Percentiles rank a stretch among this genome's conserved stretches.
phyloP scores from a whole-genome alignment of 2,888 invertebrate genomes.

The Epistrophe grossulariae region DNA sequence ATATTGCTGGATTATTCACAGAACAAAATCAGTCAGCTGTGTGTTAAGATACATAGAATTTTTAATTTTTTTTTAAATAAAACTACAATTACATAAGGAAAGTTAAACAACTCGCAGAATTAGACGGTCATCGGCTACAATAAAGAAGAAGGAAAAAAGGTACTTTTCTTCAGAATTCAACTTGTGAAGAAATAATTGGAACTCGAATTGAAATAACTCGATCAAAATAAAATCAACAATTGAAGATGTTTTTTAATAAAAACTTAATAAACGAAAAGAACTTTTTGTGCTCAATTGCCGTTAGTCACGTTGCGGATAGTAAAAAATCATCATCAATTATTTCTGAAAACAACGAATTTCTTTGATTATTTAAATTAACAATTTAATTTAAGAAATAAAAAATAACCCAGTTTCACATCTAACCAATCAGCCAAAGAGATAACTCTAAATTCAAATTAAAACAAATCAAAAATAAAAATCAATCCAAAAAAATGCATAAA shows the following conservation, averaged over 20 bases:
- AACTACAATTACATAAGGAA: constrained; percentile 39
- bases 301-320: constrained; percentile 50
- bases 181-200: not conserved
- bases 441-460: constrained; percentile 36
- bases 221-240: constrained; percentile 60
- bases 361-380: constrained; percentile 64
- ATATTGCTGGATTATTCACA: constrained; percentile 27
- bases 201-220: constrained; percentile 24
- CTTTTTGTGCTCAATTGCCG: constrained; percentile 48
- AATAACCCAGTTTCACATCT: constrained; percentile 27
- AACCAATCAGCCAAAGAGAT: constrained; percentile 64
- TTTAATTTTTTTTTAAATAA: not conserved
- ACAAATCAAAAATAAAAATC: constrained; percentile 12
- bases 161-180: constrained; percentile 25
- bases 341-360: constrained; percentile 74
- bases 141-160: not conserved
- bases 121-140: constrained; percentile 40
- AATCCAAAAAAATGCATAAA: constrained; percentile 54
- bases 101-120: constrained; percentile 7
- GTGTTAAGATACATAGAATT: constrained; percentile 27
- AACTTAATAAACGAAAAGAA: constrained; percentile 54
- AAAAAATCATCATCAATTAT: constrained; percentile 71
- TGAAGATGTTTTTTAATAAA: constrained; percentile 73
- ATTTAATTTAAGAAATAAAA: constrained; percentile 14
- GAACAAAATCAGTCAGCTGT: constrained; percentile 53